These are phyloP conservation scores for Drymodes brunneopygia DNA, from an alignment of 2,113 vertebrate species.

Conservation along the genomic window DNA sequence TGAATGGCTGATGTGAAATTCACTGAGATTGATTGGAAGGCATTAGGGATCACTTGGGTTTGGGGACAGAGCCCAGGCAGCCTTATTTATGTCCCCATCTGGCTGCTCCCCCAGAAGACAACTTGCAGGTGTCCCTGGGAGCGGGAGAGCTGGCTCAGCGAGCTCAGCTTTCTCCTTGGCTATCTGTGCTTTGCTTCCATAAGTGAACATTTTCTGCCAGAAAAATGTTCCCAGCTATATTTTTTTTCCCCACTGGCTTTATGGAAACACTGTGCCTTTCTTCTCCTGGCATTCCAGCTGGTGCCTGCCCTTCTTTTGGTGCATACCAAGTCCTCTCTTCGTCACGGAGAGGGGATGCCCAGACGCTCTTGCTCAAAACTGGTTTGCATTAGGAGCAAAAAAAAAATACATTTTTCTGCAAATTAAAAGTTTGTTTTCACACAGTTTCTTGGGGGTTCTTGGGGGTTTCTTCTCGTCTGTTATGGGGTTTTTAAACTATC, in stretches of 20 bases:
- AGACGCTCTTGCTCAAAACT: background rate
- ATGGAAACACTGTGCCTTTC: constrained; percentile 45
- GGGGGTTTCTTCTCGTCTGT: background rate
- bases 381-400: background rate
- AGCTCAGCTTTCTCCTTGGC: constrained; percentile 6
- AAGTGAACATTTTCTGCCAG: constrained; percentile 11
- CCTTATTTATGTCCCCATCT: background rate
- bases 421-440: background rate
- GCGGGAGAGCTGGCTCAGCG: background rate
- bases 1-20: background rate
- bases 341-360: background rate
- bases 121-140: constrained; percentile 28
- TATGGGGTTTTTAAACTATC: background rate
- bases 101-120: background rate
- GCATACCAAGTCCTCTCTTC: background rate
- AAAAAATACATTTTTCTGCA: background rate
- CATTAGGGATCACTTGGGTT: background rate
- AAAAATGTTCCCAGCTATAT: constrained; percentile 54
- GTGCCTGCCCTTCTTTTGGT: background rate
- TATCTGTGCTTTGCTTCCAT: constrained; percentile 21
- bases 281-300: constrained; percentile 3
- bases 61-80: background rate
- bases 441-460: background rate
- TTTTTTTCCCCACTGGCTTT: background rate
- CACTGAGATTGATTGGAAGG: rapidly evolving